Evolutionary conservation across 2,888 invertebrate genomes (phyloP), one percentile per base, ranked within the genome.

Genomic region (Ophioninae sp.): DNA sequence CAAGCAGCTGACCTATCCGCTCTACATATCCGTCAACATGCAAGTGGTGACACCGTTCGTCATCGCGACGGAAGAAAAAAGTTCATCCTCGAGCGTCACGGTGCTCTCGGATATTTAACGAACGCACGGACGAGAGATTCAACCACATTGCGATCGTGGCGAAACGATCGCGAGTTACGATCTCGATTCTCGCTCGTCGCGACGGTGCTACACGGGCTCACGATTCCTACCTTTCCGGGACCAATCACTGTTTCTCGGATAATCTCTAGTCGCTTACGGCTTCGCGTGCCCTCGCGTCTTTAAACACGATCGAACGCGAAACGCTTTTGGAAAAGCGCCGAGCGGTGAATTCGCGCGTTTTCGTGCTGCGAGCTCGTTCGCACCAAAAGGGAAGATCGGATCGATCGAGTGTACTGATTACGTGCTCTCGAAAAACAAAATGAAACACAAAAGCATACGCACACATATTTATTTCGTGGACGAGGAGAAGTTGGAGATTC

Each of bases 11-110:
- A 94, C 94, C 65, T 96, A 95, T 93, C 96, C 96, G 0, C 90
- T 96, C 74, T 94, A 95, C 79, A 94, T 96, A 89, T 96, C 96
- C 13, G 95, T 96, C 51, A 96, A 96, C 89, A 94, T 96, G 90
- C 93, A 96, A 88, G 94, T 95, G 79, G 94, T 95, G 0, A 94
- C 95, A 61, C 95, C 95, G 5, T 93, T 93, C 73, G 86, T 85
- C 17, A 51, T 13, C 51, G 51, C 51, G 17, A 51, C 51, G 10
- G 51, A 51, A 17, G 51, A 51, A 13, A 51, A 51, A 51, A 51
- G 17, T 51, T 10, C 51, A 51, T 51, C 88, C n/a, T 69, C 88
- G 1, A 87, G 85, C 17, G 81, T 88, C 13, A 86, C 88, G 44
- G 80, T 87, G 59, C 82, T 90, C 20, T 84, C 88, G 65, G 88